Evolutionary conservation across 2,797 vertebrate species (phyloP).

Genomic region (Danio albolineatus): DNA sequence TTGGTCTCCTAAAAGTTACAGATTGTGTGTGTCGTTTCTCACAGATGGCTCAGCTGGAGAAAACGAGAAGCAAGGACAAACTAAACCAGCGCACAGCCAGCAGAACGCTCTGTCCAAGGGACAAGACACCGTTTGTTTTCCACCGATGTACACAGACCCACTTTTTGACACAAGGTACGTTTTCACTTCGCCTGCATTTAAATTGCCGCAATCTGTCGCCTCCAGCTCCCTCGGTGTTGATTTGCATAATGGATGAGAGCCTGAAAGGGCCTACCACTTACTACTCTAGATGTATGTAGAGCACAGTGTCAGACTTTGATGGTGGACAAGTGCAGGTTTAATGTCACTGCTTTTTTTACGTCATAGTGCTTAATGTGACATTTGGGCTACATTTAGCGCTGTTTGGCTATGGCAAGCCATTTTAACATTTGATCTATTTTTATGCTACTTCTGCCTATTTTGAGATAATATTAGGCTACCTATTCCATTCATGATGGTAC

Average conservation of each 20-base stretch:
- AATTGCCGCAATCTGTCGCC: slow-evolving; percentile 27
- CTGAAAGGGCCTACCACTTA: neutral
- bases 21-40: neutral
- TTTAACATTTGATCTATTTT: too few species aligned
- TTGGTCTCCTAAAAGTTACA: neutral
- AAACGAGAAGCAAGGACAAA: slow-evolving; percentile 62
- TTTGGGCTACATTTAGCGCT: too few species aligned
- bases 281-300: neutral
- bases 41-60: slow-evolving; percentile 69
- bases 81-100: slow-evolving; percentile 60
- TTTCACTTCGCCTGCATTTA: neutral
- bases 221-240: neutral
- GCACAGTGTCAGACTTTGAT: neutral
- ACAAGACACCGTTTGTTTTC: slow-evolving; percentile 45
- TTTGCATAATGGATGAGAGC: slow-evolving; percentile 40
- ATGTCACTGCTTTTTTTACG: neutral
- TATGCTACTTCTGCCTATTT: too few species aligned
- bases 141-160: slow-evolving; percentile 70
- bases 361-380: neutral
- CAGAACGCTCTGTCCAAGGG: slow-evolving; percentile 60
- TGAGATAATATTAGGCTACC: too few species aligned
- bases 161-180: slow-evolving; percentile 78
- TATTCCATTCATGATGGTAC: too few species aligned
- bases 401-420: too few species aligned
- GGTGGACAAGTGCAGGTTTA: neutral